These are phyloP conservation scores for Ephialtes manifestator DNA, from an alignment of 2,888 invertebrate genomes.

Conservation along the genomic window DNA sequence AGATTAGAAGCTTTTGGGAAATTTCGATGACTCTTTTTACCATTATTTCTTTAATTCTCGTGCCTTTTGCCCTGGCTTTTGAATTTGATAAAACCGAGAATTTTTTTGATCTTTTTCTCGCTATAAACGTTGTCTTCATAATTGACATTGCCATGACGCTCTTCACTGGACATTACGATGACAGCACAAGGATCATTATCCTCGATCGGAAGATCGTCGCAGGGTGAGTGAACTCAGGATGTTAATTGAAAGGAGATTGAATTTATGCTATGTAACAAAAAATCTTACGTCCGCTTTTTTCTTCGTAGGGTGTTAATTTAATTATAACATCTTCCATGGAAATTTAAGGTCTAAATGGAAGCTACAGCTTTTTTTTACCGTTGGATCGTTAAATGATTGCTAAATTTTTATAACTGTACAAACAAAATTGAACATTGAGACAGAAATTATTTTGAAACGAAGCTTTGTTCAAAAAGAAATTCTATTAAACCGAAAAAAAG, in stretches of 20 bases:
- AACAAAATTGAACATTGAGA: neutral
- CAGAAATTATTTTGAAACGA: neutral
- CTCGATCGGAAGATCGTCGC: constrained; percentile 78
- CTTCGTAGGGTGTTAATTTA: constrained; percentile 21
- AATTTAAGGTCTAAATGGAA: neutral
- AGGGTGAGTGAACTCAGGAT: constrained; percentile 68
- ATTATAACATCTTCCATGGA: constrained; percentile 4
- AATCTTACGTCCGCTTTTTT: neutral
- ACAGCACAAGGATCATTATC: constrained; percentile 77
- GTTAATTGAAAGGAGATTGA: neutral
- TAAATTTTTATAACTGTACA: neutral
- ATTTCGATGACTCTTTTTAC: constrained; percentile 80
- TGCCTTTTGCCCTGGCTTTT: constrained; percentile 82
- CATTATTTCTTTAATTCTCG: constrained; percentile 76
- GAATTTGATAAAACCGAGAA: constrained; percentile 68
- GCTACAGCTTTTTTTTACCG: neutral
- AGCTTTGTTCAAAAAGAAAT: neutral
- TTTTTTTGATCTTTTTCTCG: constrained; percentile 72
- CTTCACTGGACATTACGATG: constrained; percentile 83
- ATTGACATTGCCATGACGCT: constrained; percentile 82
- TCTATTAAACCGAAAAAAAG: neutral
- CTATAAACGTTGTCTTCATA: constrained; percentile 78
- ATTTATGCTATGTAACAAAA: neutral
- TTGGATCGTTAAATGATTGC: neutral
- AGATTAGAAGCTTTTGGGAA: constrained; percentile 83